A percentile compares a stretch with the other conserved stretches of the same genome.
These are phyloP conservation scores for Chondrosia reniformis DNA, from an alignment of 37 sponge, comb jelly and placozoan species.

Conservation along the genomic window DNA sequence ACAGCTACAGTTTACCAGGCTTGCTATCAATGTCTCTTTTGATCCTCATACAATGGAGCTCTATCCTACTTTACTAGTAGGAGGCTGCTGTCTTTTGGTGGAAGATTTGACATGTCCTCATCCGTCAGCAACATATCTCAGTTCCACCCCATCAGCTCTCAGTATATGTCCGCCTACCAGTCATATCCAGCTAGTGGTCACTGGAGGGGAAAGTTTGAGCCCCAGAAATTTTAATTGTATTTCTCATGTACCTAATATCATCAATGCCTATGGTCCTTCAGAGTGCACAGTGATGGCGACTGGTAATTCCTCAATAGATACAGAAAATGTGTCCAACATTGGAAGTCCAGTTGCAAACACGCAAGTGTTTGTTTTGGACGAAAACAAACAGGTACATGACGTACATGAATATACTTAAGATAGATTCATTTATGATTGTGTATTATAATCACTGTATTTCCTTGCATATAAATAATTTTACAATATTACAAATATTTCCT, in stretches of 20 bases:
- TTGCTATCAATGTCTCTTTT: conserved; percentile 18
- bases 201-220: conserved; percentile 30
- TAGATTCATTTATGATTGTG: no score
- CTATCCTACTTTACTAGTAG: conserved; percentile 25
- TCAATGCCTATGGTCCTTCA: conserved; percentile 38
- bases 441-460: no score
- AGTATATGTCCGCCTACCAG: neutral
- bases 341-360: conserved; percentile 22
- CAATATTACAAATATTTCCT: no score
- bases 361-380: conserved; percentile 8
- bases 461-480: no score
- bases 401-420: no score
- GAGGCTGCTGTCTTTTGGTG: conserved; percentile 23
- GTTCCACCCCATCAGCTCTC: neutral
- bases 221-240: neutral
- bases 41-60: conserved; percentile 30
- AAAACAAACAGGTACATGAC: neutral
- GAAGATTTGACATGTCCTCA: neutral
- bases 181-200: neutral
- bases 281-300: conserved; percentile 39
- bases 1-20: neutral
- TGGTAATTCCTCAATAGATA: neutral
- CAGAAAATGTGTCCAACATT: conserved; percentile 2
- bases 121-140: neutral
- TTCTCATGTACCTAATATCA: conserved; percentile 3